A percentile compares a stretch with the other conserved stretches of the same genome.
Conservation (phyloP, 2,797 vertebrate species). For the Delichon dasypus region DNA sequence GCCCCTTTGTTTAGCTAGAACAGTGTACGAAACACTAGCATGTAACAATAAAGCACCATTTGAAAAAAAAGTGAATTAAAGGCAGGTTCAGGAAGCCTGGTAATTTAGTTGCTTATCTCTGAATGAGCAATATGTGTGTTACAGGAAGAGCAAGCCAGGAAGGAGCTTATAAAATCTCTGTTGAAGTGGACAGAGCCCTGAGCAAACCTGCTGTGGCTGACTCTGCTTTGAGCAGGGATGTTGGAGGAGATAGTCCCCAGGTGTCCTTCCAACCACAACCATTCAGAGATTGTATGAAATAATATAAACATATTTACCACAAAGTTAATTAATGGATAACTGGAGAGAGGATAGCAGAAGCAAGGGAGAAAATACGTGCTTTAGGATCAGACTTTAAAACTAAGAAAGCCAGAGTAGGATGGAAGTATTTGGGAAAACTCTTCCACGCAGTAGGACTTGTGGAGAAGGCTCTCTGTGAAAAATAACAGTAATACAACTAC, state of each 20-base stretch:
- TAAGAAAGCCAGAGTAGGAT: not conserved
- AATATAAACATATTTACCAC: not conserved
- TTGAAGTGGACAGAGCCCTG: not conserved
- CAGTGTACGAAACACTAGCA: not conserved
- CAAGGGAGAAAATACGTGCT: not conserved
- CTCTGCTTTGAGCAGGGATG: not conserved
- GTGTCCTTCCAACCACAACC: not conserved
- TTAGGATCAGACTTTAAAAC: not conserved
- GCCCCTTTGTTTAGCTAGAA: not conserved
- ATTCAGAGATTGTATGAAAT: not conserved
- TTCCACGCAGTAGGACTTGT: not conserved
- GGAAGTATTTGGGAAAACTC: not conserved
- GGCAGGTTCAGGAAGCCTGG: not conserved
- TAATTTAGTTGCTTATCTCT: not conserved
- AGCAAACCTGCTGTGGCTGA: not conserved
- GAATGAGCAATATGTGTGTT: not conserved
- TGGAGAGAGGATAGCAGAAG: not conserved
- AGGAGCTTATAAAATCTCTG: not conserved
- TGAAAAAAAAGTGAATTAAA: not conserved
- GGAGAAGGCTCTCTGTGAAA: constrained; percentile 8
- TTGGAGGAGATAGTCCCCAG: not conserved
- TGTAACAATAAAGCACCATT: not conserved
- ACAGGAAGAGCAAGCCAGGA: not conserved
- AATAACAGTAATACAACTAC: constrained; percentile 19
- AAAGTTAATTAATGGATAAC: not conserved